Percentiles rank a stretch among this genome's conserved stretches.
phyloP scores from a whole-genome alignment of 2,797 vertebrate genomes.

The Sebastes taczanowskii region DNA sequence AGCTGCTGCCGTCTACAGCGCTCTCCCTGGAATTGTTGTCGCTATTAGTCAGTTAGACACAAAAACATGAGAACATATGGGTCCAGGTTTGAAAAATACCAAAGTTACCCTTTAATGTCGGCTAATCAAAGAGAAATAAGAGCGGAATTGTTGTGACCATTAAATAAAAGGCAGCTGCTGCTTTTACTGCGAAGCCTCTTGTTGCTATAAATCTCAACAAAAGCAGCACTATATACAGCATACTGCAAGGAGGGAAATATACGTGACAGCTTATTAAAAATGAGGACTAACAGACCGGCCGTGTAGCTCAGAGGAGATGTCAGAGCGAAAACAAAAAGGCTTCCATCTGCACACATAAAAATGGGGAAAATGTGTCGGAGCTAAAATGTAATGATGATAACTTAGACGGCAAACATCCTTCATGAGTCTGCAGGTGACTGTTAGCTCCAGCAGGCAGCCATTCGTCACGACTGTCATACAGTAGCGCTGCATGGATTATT shows the following conservation, averaged over 20 bases:
- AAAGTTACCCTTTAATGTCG: background rate
- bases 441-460: slow-evolving; percentile 17
- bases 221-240: background rate
- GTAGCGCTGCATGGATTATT: slow-evolving; percentile 12
- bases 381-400: slow-evolving; percentile 11
- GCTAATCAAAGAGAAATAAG: background rate
- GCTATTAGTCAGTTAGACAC: background rate
- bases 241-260: background rate
- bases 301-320: background rate
- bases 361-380: background rate
- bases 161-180: background rate
- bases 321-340: slow-evolving; percentile 1
- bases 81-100: background rate
- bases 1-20: background rate
- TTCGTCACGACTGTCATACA: background rate
- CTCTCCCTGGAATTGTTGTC: background rate
- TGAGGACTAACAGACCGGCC: background rate
- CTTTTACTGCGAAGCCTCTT: background rate
- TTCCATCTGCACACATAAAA: slow-evolving; percentile 11
- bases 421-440: slow-evolving; percentile 10
- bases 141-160: background rate
- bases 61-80: background rate
- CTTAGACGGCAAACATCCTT: background rate
- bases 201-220: background rate
- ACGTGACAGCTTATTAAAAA: slow-evolving; percentile 19